Evolutionary conservation across 1,140 invertebrate species (phyloP).

Genomic region (Euura saliciscinereae): DNA sequence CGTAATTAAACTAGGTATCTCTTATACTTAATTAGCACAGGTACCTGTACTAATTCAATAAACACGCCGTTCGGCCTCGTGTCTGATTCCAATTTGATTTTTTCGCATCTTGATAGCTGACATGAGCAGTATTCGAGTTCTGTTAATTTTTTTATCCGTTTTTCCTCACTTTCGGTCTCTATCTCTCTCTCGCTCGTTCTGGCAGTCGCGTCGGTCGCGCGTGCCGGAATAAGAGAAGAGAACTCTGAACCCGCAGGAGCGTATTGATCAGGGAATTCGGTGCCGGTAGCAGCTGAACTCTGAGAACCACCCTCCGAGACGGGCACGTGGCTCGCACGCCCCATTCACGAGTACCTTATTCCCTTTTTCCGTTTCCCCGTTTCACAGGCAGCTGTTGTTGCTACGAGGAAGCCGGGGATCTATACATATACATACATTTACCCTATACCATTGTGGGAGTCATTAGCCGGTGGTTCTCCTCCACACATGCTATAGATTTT

Average conservation of each 20-base stretch:
- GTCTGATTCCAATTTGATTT: no score
- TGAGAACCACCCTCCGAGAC: conserved; percentile 23
- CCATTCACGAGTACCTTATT: conserved; percentile 34
- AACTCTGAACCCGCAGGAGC: conserved; percentile 23
- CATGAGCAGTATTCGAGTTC: not conserved
- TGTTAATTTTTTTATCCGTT: not conserved
- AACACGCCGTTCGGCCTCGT: no score
- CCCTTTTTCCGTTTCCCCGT: conserved; percentile 20
- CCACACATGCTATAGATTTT: no score
- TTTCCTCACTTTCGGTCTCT: not conserved
- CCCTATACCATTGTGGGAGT: no score
- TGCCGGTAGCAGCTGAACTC: conserved; percentile 35
- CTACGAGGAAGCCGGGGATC: conserved; percentile 22
- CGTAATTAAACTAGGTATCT: no score
- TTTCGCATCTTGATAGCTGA: no score
- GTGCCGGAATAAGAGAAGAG: conserved; percentile 24
- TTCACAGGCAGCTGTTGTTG: conserved; percentile 33
- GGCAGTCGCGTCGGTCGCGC: conserved; percentile 15
- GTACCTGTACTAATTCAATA: no score
- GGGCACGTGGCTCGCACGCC: conserved; percentile 38
- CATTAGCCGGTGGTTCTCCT: no score
- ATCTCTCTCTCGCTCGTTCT: not conserved
- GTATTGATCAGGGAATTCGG: conserved; percentile 37
- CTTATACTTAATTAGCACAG: no score
- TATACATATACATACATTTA: no score